Evolutionary conservation across 2,888 invertebrate species (phyloP), one percentile per base, ranked within the genome.

Genomic region (Nomada ruficornis): DNA sequence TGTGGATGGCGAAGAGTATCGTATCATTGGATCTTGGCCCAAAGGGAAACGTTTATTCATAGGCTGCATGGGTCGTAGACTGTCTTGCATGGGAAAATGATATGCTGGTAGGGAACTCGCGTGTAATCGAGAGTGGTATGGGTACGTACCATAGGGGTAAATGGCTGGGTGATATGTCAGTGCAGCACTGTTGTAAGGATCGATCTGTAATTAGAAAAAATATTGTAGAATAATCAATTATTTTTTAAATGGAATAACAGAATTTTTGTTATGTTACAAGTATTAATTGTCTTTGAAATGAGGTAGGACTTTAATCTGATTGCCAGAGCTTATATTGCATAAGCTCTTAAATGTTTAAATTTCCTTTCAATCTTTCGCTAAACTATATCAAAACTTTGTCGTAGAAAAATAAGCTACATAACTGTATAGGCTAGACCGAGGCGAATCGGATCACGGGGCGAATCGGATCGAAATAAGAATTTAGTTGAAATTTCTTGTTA

Each of bases 101-200:
- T 83, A 89, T 3, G 75, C 76, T 18, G 80, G 63, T 9, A 83
- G 47, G 2, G 84, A 36, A n/a, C 62, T 20, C 0, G 87, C 67
- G 36, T 89, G 82, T 13, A 89, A 62, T 0, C 88, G 85, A 18
- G 88, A 65, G 5, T 87, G 82, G 62, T 82, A 89, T 0, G 87
- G 69, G n/a, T 87, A 88, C 47, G 72, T 52, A 9, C 80, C 71
- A 36, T 83, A 87, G 0, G 86, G 82, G 42, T 68, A 88, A 3
- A 87, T 52, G 1, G 88, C n/a, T 42, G 85, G 71, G 15, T 89
- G 82, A 15, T 84, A 88, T 26, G 55, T 78, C 18, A 82, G 72
- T 9, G 82, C 54, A 18, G 83, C 36, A 5, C 54, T 42, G 18
- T 64, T 69, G 29, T 86, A 88, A 9, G 89, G 86, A n/a, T 86